These are phyloP conservation scores for Arremon aurantiirostris DNA, from an alignment of 2,797 vertebrate genomes.

Conservation along the genomic window DNA sequence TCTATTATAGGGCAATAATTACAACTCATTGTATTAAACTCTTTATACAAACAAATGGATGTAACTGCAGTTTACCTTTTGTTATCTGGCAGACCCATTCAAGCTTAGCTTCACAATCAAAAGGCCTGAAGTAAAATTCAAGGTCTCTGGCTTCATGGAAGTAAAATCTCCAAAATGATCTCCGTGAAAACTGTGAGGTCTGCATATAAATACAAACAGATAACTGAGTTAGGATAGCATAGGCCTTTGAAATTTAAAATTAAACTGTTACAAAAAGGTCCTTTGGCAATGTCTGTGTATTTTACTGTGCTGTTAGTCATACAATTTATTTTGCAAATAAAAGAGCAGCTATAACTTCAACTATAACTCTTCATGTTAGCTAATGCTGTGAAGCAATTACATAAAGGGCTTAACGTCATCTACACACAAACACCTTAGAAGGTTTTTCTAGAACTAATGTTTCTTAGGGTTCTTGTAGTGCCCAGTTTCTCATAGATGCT, in stretches of 20 bases:
- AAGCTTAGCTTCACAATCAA: slow-evolving; percentile 88
- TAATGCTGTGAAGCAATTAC: not conserved
- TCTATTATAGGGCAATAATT: not conserved
- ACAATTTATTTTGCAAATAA: not conserved
- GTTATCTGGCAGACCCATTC: slow-evolving; percentile 96
- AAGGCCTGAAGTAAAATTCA: slow-evolving; percentile 83
- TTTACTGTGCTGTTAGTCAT: not conserved
- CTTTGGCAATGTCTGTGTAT: not conserved
- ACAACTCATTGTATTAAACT: not conserved
- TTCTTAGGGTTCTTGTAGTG: not conserved
- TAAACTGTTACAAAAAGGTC: not conserved
- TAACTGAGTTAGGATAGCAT: not conserved
- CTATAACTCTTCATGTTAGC: not conserved
- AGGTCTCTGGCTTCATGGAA: slow-evolving; percentile 51
- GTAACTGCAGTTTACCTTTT: slow-evolving; percentile 78
- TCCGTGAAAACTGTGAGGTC: slow-evolving; percentile 53
- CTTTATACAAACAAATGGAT: not conserved
- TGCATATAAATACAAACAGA: slow-evolving; percentile 11
- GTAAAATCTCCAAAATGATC: slow-evolving; percentile 53
- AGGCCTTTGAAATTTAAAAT: not conserved
- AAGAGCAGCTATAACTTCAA: not conserved
- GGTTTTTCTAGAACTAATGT: not conserved
- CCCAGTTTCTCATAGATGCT: fast-evolving
- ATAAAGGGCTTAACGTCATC: not conserved
- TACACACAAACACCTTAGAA: not conserved